Evolutionary conservation across 2,797 vertebrate species (phyloP).

Genomic region (Remorina albescens): DNA sequence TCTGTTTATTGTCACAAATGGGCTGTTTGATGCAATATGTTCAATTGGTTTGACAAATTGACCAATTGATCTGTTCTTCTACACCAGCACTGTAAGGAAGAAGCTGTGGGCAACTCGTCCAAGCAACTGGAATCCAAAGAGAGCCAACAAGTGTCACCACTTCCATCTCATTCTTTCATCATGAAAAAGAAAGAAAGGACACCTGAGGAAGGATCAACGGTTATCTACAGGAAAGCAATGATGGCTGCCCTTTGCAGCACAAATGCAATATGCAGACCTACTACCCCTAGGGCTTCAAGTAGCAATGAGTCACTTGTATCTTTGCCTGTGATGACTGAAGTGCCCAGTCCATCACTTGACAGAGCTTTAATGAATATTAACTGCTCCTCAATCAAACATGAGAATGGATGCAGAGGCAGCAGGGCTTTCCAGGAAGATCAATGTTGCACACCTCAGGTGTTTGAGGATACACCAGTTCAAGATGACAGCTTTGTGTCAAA

Average conservation of each 20-base stretch:
- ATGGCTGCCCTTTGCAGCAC: slow-evolving; percentile 65
- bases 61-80: slow-evolving; percentile 3
- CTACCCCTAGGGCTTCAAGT: not conserved
- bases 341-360: slow-evolving; percentile 7
- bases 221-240: slow-evolving; percentile 76
- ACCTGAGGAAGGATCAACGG: slow-evolving; percentile 76
- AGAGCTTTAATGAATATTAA: not conserved
- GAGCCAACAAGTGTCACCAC: not conserved
- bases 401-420: not conserved
- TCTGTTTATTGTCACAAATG: not conserved
- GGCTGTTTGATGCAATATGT: not conserved
- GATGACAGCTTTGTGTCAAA: slow-evolving; percentile 6
- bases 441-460: not conserved
- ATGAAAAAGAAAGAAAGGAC: slow-evolving; percentile 70
- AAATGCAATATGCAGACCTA: not conserved
- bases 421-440: not conserved
- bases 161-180: slow-evolving; percentile 39
- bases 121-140: slow-evolving; percentile 25
- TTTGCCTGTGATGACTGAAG: slow-evolving; percentile 20
- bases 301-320: not conserved
- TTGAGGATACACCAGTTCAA: slow-evolving; percentile 37
- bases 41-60: not conserved
- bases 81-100: slow-evolving; percentile 29
- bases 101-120: not conserved
- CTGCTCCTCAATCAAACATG: slow-evolving; percentile 24